Evolutionary conservation across 2,888 invertebrate genomes (phyloP), one percentile per base, ranked within the genome.

Genomic region (Napeogenes inachia): DNA sequence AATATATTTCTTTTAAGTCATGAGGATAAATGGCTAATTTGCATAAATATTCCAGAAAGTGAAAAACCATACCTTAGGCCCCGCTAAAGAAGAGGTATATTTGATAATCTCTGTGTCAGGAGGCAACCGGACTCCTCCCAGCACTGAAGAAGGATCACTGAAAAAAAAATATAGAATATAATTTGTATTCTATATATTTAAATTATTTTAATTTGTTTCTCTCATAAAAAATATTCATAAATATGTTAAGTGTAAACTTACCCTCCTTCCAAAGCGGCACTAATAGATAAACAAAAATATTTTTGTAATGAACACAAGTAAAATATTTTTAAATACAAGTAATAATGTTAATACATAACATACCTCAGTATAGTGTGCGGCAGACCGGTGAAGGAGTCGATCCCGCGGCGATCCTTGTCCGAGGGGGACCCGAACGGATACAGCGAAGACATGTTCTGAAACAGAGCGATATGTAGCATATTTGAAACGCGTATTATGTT

Each of bases 81-180:
- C 96, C 71, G 95, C 95, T 76, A 96, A 93, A 64, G 96, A 96
- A 70, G 96, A 96, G 70, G 96, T 96, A 82, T 96, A 96, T 85
- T 96, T 96, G 79, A 97, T 96, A 70, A 96, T 96, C 89, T 97
- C 96, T 55, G 96, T 97, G 79, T 96, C 96, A 47, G 96, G 96
- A 69, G 96, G 96, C 74, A 97, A 87, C 66, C 96, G 93, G 57
- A 96, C 96, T 46, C 95, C 95, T 65, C 96, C 96, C 78, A 96
- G 89, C 80, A 96, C 94, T 75, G 96, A 95, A 71, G 95, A 93
- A 65, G 95, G 95, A 87, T 96, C 96, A 89, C 95, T 96, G 89
- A 12, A 84, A 82, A 59, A 56, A 45, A 57, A 65, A 61, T 59
- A 58, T 54, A 60, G 4, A 55, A 45, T 21, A 10, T 57, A 46